Percentiles rank a stretch among this genome's conserved stretches.
Evolutionary conservation across 2,797 vertebrate genomes (phyloP).

Genomic region (Adrianichthys oophorus): DNA sequence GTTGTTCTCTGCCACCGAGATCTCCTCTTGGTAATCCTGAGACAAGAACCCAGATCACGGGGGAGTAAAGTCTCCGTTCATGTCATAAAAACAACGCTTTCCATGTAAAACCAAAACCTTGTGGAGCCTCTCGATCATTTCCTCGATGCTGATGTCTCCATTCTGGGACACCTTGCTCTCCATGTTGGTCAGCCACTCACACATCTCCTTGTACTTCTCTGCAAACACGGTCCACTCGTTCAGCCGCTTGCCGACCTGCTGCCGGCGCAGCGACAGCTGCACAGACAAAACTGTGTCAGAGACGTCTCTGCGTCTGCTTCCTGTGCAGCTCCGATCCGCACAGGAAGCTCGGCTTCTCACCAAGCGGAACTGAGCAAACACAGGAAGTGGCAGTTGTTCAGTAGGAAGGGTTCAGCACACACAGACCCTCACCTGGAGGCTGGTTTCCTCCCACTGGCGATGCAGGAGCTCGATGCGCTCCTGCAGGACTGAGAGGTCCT

Average conservation of each 20-base stretch:
- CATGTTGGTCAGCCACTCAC: conserved; percentile 97
- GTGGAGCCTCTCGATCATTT: conserved; percentile 98
- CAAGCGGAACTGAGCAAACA: no score
- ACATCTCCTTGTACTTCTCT: conserved; percentile 96
- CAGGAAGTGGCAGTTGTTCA: no score
- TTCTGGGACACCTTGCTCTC: conserved; percentile 97
- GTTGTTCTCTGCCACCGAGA: conserved; percentile 85
- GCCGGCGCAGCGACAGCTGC: conserved; percentile 87
- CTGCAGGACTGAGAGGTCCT: conserved; percentile 88
- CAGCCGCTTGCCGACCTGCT: conserved; percentile 89
- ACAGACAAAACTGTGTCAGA: conserved; percentile 1
- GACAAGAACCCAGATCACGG: neutral
- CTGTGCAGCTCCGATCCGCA: no score
- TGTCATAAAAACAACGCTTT: neutral
- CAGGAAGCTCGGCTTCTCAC: no score
- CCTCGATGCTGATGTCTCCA: conserved; percentile 95
- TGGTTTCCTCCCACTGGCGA: conserved; percentile 95
- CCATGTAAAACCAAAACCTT: conserved; percentile 80
- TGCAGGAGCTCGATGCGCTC: conserved; percentile 92
- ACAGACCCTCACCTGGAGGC: conserved; percentile 84
- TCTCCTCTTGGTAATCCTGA: conserved; percentile 98
- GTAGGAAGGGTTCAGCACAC: neutral
- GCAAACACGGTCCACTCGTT: conserved; percentile 96
- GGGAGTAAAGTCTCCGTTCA: no score
- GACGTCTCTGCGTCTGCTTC: neutral